Evolutionary conservation across 2,888 invertebrate species (phyloP).

Genomic region (Oxyteleia sp.): DNA sequence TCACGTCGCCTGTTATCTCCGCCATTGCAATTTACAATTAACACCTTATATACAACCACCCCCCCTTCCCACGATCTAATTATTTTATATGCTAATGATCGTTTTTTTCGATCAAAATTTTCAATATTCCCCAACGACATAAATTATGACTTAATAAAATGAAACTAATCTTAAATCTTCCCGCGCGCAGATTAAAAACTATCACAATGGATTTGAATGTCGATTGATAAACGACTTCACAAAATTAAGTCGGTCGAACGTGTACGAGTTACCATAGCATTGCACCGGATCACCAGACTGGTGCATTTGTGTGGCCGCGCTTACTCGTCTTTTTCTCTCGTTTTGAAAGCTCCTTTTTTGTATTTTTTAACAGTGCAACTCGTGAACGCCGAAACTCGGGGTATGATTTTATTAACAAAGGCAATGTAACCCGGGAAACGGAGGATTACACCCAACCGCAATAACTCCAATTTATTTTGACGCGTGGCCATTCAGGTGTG

Average conservation of each 20-base stretch:
- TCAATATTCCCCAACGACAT: slow-evolving; percentile 18
- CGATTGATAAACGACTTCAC: slow-evolving; percentile 82
- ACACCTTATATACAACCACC: slow-evolving; percentile 25
- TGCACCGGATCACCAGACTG: slow-evolving; percentile 51
- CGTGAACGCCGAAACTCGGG: slow-evolving; percentile 74
- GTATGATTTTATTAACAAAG: slow-evolving; percentile 83
- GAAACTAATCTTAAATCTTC: slow-evolving; percentile 60
- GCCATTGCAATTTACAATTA: slow-evolving; percentile 17
- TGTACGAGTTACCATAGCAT: slow-evolving; percentile 44
- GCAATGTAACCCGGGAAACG: slow-evolving; percentile 78
- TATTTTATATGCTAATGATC: too few species aligned
- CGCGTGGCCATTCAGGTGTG: slow-evolving; percentile 74
- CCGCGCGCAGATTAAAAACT: slow-evolving; percentile 66
- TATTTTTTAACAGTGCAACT: slow-evolving; percentile 65
- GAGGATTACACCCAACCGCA: slow-evolving; percentile 79
- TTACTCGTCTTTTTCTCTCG: slow-evolving; percentile 61
- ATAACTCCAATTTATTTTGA: slow-evolving; percentile 82
- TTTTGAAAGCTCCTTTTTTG: slow-evolving; percentile 64
- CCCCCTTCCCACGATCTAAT: background rate
- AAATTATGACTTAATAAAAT: slow-evolving; percentile 69
- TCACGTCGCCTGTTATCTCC: slow-evolving; percentile 32
- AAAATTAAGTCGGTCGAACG: slow-evolving; percentile 79
- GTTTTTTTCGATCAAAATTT: background rate
- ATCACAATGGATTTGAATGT: slow-evolving; percentile 76
- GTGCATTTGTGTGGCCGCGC: slow-evolving; percentile 52